phyloP scores from a whole-genome alignment of 1,140 invertebrate genomes.

The Pseudomyrmex concolor region DNA sequence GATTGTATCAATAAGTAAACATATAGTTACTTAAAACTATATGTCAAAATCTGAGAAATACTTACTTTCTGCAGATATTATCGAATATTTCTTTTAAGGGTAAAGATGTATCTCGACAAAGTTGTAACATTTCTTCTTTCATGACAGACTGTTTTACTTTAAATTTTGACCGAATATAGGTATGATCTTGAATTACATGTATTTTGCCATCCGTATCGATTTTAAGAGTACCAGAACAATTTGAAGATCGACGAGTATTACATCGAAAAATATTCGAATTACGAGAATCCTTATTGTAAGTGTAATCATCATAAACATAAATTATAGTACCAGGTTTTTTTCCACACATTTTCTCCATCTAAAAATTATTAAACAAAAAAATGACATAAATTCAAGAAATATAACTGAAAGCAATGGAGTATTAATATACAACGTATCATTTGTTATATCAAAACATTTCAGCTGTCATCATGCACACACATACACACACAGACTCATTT shows the following conservation, averaged over 20 bases:
- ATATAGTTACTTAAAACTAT: no score
- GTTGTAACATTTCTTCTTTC: constrained; percentile 33
- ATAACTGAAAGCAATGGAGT: no score
- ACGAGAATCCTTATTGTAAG: constrained; percentile 14
- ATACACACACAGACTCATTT: no score
- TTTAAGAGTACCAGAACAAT: constrained; percentile 4
- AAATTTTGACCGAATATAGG: neutral
- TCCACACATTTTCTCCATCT: constrained; percentile 13
- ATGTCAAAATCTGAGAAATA: neutral
- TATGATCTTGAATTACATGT: neutral
- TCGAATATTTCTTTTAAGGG: constrained; percentile 43
- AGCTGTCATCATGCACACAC: no score
- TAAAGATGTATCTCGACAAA: constrained; percentile 24
- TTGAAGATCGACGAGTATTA: constrained; percentile 11
- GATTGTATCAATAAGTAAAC: neutral
- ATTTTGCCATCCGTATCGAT: constrained; percentile 26
- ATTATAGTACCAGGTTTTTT: neutral
- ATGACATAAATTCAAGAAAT: neutral
- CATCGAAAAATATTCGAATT: constrained; percentile 25
- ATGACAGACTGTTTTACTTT: constrained; percentile 17
- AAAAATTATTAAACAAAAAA: neutral
- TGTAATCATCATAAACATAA: constrained; percentile 10
- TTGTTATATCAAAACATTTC: no score
- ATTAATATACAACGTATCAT: no score
- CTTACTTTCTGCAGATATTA: constrained; percentile 40